Conservation (phyloP, 2,888 invertebrate genomes). For the Leucoptera coffeella region DNA sequence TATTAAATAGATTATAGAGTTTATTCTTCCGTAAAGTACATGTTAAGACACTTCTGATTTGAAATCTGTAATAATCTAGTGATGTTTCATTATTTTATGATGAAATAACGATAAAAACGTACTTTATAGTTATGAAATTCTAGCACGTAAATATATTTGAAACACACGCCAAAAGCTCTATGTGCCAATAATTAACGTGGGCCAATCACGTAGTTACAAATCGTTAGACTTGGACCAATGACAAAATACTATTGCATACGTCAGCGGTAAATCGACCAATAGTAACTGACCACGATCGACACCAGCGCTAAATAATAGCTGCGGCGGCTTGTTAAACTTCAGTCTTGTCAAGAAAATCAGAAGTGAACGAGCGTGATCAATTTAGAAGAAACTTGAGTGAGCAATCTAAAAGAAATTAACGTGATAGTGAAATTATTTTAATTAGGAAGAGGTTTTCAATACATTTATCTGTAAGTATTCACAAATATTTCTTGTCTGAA, state of each 20-base stretch:
- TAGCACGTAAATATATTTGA: no score
- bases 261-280: conserved; percentile 48
- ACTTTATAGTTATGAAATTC: no score
- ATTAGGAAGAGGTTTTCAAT: no score
- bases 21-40: no score
- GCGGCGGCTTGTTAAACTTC: conserved; percentile 34
- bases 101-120: no score
- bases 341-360: conserved; percentile 39
- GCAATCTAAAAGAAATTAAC: no score
- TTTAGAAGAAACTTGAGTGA: conserved; percentile 19
- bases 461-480: no score
- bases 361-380: conserved; percentile 16
- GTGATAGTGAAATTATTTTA: conserved; percentile 24
- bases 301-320: conserved; percentile 50
- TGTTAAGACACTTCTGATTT: no score
- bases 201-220: conserved; percentile 60
- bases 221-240: conserved; percentile 43
- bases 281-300: conserved; percentile 51
- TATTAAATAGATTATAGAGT: no score
- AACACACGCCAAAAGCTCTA: conserved; percentile 20
- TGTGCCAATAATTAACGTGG: conserved; percentile 54
- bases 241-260: conserved; percentile 16
- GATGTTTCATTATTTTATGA: no score
- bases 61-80: no score
- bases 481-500: no score